phyloP scores from a whole-genome alignment of 2,797 vertebrate species.

The Sebastolobus altivelis region DNA sequence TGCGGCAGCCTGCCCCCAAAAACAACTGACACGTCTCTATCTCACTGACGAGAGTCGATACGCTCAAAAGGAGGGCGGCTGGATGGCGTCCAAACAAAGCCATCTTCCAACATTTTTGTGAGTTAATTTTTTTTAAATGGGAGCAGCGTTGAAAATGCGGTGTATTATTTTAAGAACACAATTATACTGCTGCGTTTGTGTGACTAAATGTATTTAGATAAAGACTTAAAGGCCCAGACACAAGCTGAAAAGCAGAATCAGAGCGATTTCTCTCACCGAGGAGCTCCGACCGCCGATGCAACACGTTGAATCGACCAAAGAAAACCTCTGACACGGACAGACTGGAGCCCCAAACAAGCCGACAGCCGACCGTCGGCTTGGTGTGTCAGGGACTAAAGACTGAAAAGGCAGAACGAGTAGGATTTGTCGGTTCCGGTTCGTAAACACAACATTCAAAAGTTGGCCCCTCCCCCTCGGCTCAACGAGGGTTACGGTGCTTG shows the following conservation, averaged over 20 bases:
- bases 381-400: background rate
- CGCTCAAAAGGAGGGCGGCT: conserved; percentile 18
- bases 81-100: conserved; percentile 20
- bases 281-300: too few relatives aligned
- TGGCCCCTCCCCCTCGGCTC: background rate
- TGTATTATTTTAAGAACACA: background rate
- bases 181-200: background rate
- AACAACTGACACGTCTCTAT: conserved; percentile 33
- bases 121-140: background rate
- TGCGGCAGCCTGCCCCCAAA: conserved; percentile 20
- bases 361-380: too few relatives aligned
- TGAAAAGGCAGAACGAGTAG: background rate
- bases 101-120: background rate
- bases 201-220: conserved; percentile 12
- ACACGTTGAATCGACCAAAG: too few relatives aligned
- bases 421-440: background rate
- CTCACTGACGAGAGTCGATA: conserved; percentile 9
- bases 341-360: too few relatives aligned
- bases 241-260: too few relatives aligned
- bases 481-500: background rate
- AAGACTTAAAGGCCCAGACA: too few relatives aligned
- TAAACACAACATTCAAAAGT: background rate
- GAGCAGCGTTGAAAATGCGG: background rate
- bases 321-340: too few relatives aligned
- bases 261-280: too few relatives aligned